Conservation (phyloP, 1,140 invertebrate species). For the Belonocnema kinseyi region DNA sequence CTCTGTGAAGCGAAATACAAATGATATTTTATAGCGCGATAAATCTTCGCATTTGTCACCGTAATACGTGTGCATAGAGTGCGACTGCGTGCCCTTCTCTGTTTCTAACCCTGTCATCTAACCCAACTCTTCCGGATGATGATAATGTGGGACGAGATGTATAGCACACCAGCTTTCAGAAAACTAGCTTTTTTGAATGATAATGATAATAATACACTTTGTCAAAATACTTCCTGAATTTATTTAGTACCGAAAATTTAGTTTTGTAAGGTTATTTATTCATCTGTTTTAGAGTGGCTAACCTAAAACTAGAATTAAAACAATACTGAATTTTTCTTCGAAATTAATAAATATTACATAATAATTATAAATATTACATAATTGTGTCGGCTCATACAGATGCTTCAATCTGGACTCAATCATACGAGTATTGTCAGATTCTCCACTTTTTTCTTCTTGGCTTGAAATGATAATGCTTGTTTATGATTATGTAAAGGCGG, state of each 20-base stretch:
- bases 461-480: no score
- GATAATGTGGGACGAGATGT: neutral
- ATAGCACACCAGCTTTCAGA: neutral
- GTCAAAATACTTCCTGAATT: neutral
- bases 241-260: neutral
- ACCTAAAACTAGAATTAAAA: no score
- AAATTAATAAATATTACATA: no score
- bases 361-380: no score
- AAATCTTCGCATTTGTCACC: conserved; percentile 71
- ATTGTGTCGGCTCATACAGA: no score
- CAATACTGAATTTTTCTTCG: no score
- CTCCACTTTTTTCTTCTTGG: no score
- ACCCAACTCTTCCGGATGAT: conserved; percentile 3
- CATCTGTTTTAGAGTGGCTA: no score
- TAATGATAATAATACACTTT: neutral
- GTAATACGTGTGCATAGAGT: conserved; percentile 61
- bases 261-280: no score
- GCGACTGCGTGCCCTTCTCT: conserved; percentile 58
- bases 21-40: conserved; percentile 75
- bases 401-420: no score
- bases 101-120: neutral
- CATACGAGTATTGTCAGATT: no score
- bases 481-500: no score
- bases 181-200: conserved; percentile 2
- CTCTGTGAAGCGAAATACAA: conserved; percentile 73